Evolutionary conservation across 1,140 invertebrate species (phyloP), one percentile per base, ranked within the genome.

Genomic region (Drosophila leontia): DNA sequence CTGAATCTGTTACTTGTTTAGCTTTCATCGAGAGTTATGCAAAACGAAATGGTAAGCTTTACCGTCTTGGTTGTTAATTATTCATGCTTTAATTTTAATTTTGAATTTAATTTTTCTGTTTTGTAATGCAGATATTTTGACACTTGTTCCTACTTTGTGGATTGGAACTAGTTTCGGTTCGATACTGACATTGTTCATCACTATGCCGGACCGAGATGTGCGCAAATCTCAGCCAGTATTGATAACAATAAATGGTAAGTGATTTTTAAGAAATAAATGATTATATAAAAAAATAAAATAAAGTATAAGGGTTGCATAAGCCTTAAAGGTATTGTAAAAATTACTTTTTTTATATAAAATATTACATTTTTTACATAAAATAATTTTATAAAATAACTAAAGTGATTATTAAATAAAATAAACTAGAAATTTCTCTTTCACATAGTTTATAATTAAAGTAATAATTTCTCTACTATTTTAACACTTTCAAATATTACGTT

Each of bases 1-100:
- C 97, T 82, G 98, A 99, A 95, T 97, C 98, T 92, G 97, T 99
- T 91, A 98, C 98, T 94, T 99, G 97, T 94, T 95, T 99, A 93
- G 96, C 96, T 80, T 99, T 99, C 94, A 97, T 97, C 88, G 98
- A 99, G 94, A 98, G 98, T 81, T 99, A 97, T 93, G 96, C 97
- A 59, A 97, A 97, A 93, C 98, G 98, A 95, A 97, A 96, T 94
- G 98, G 98, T 98, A 94, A 93, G 91, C 15, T 90, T 71, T 67
- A 26, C 7, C 32, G 32, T 23, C 17, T 45, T 34, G 2, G 2
- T 37, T 6, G 7, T 44, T 34, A 3, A 17, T 15, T n/a, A 19
- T 47, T 47, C 17, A 3, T 8, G 19, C 11, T 44, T 12, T 8
- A 35, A 55, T 34, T 51, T 42, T 17, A 0, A 32, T 48, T 48